phyloP scores from a whole-genome alignment of 2,797 vertebrate genomes.

The Amazonetta brasiliensis region DNA sequence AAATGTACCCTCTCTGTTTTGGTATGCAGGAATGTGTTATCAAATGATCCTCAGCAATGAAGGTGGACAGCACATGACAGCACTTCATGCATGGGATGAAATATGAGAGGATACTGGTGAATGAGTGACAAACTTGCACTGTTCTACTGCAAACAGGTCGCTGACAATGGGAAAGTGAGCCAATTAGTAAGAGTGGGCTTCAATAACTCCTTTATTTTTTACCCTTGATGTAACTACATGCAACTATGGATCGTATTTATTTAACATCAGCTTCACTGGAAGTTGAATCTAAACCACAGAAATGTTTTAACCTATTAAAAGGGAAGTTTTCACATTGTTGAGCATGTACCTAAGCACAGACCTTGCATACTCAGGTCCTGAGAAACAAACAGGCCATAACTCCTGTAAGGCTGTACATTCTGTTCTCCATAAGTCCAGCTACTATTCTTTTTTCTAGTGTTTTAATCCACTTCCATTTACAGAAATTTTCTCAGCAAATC shows the following conservation, averaged over 20 bases:
- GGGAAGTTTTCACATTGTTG: neutral
- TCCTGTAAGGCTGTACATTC: neutral
- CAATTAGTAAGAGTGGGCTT: neutral
- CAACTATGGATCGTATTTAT: neutral
- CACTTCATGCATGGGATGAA: neutral
- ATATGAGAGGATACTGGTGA: neutral
- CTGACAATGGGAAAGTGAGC: neutral
- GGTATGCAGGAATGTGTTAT: neutral
- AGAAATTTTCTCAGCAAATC: neutral
- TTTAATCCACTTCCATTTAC: neutral
- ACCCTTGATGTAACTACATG: neutral
- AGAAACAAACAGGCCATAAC: neutral
- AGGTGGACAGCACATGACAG: neutral
- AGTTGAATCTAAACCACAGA: neutral
- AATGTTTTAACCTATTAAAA: neutral
- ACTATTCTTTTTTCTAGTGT: neutral
- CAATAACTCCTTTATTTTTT: neutral
- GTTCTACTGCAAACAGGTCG: neutral
- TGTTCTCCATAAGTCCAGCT: neutral
- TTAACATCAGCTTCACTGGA: neutral
- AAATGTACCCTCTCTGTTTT: neutral
- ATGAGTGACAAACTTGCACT: neutral
- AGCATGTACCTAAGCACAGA: neutral
- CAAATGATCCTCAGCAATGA: neutral
- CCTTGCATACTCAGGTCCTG: neutral